phyloP scores from a whole-genome alignment of 1,140 invertebrate species.

The Tribolium castaneum region DNA sequence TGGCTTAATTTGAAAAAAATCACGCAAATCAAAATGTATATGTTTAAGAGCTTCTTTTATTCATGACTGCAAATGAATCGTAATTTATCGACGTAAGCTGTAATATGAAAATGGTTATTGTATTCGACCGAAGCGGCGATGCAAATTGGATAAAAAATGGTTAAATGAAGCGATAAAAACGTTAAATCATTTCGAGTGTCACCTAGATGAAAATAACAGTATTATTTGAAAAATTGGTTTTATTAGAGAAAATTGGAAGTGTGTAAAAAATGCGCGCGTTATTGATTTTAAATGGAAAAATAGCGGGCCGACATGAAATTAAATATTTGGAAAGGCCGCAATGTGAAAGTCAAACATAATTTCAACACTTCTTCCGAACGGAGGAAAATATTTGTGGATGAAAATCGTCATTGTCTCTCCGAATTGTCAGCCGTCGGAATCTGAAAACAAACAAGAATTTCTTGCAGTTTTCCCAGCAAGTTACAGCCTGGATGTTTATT shows the following conservation, averaged over 20 bases:
- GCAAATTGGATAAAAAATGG: constrained; percentile 16
- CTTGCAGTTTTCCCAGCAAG: constrained; percentile 36
- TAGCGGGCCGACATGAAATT: constrained; percentile 30
- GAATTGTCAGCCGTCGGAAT: constrained; percentile 34
- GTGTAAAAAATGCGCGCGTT: neutral
- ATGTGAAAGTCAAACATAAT: constrained; percentile 42
- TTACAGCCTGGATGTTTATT: constrained; percentile 24
- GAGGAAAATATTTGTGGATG: constrained; percentile 37
- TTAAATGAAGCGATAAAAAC: constrained; percentile 14
- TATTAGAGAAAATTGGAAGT: constrained; percentile 1
- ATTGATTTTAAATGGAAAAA: constrained; percentile 31
- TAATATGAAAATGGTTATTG: constrained; percentile 16
- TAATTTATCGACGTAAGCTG: constrained; percentile 16
- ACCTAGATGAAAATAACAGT: neutral
- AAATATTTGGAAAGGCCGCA: constrained; percentile 40
- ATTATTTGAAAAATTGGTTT: constrained; percentile 2
- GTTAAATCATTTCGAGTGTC: constrained; percentile 4
- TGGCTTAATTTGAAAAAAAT: too few relatives aligned
- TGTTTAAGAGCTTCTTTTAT: constrained; percentile 4
- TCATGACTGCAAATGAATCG: constrained; percentile 15
- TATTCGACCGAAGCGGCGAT: neutral
- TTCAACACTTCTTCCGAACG: constrained; percentile 35
- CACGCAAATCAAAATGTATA: constrained; percentile 4
- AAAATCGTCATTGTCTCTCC: constrained; percentile 41
- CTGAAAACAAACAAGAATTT: constrained; percentile 39